phyloP scores from a whole-genome alignment of 2,113 vertebrate species.

The Lates calcarifer region DNA sequence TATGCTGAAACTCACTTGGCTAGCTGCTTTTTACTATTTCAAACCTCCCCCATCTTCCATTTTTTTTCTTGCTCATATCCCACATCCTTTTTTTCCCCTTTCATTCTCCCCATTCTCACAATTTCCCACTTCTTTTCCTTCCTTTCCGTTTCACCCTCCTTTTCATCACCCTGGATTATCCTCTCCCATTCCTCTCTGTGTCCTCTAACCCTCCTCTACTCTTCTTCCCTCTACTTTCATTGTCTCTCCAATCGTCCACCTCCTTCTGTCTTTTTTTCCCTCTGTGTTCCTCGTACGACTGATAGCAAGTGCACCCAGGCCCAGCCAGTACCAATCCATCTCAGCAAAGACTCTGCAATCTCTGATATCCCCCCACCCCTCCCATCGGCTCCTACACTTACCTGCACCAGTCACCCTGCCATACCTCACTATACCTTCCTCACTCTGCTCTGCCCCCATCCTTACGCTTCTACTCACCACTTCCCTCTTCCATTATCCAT shows the following conservation, averaged over 20 bases:
- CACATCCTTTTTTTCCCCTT: neutral
- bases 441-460: neutral
- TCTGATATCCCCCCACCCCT: conserved; percentile 42
- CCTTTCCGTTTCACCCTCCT: neutral
- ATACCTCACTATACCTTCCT: conserved; percentile 9
- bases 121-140: neutral
- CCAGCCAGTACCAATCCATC: conserved; percentile 58
- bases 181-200: conserved; percentile 31
- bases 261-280: neutral
- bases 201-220: conserved; percentile 60
- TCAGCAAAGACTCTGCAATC: conserved; percentile 55
- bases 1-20: conserved; percentile 43
- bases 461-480: conserved; percentile 11
- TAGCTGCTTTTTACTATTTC: conserved; percentile 35
- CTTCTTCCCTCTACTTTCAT: conserved; percentile 36
- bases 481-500: conserved; percentile 50
- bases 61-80: conserved; percentile 19
- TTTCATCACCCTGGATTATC: conserved; percentile 44
- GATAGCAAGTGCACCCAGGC: conserved; percentile 52
- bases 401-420: conserved; percentile 34
- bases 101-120: neutral
- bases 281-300: conserved; percentile 10
- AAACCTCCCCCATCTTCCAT: conserved; percentile 27
- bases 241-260: conserved; percentile 54
- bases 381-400: conserved; percentile 5